A percentile compares a stretch with the other conserved stretches of the same genome.
Conservation (phyloP, 1,140 invertebrate genomes). For the Cotesia typhae region DNA sequence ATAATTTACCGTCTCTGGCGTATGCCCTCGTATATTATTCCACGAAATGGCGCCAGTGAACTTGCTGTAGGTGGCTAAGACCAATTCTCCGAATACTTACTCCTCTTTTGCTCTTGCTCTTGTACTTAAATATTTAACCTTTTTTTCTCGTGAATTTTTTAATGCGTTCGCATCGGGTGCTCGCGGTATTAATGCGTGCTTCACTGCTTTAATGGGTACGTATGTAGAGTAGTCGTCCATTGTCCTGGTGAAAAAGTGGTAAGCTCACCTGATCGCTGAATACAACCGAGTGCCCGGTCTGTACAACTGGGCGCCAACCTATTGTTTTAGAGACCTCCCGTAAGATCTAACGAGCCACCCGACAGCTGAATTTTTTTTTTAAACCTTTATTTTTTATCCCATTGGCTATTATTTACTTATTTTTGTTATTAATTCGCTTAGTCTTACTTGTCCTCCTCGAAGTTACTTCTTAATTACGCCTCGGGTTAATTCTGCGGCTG, state of each 20-base stretch:
- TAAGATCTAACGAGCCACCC: constrained; percentile 48
- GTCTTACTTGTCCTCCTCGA: background rate
- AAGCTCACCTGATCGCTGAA: constrained; percentile 51
- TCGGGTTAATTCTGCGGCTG: background rate
- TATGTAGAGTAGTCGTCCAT: constrained; percentile 60
- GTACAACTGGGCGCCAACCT: constrained; percentile 40
- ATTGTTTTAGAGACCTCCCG: constrained; percentile 54
- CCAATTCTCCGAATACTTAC: background rate
- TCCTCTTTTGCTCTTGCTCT: background rate
- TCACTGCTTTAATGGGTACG: constrained; percentile 59
- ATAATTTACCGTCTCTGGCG: constrained; percentile 24
- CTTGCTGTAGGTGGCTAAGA: background rate
- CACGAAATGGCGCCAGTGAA: constrained; percentile 2
- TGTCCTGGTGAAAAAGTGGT: constrained; percentile 50
- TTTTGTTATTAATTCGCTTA: constrained; percentile 9
- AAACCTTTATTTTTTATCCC: background rate
- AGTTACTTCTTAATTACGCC: constrained; percentile 9
- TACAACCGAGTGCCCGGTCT: background rate
- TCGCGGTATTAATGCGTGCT: constrained; percentile 54
- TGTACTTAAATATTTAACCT: background rate
- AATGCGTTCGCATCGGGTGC: background rate
- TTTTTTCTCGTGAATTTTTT: background rate
- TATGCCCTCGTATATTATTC: constrained; percentile 21
- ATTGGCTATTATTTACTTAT: background rate
- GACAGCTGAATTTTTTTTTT: constrained; percentile 2